Percentiles rank a stretch among this genome's conserved stretches.
Conservation (phyloP, 1,140 invertebrate species). For the Lepidurus apus region DNA sequence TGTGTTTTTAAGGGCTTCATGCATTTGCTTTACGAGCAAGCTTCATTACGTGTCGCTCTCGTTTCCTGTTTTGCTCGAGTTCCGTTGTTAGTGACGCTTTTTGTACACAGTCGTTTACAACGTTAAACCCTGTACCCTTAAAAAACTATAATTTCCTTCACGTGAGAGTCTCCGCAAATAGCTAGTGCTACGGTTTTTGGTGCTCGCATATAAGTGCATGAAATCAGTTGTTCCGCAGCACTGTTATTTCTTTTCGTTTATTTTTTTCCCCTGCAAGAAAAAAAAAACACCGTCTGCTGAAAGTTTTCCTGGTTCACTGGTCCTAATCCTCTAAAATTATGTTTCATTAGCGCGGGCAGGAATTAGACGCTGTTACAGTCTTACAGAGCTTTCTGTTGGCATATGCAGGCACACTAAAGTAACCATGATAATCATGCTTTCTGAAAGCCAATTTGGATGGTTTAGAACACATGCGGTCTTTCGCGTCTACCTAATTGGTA, state of each 20-base stretch:
- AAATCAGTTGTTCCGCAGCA: conserved; percentile 2
- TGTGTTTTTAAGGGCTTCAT: conserved; percentile 1
- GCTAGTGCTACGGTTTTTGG: background rate
- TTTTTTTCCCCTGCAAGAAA: background rate
- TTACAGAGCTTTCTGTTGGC: background rate
- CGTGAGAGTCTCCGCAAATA: conserved; percentile 7
- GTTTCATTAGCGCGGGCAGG: conserved; percentile 4
- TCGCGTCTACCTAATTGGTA: conserved; percentile 11
- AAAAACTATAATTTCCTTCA: conserved; percentile 11
- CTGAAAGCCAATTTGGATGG: background rate
- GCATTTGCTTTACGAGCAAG: conserved; percentile 21
- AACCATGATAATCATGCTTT: conserved; percentile 11
- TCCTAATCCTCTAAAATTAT: conserved; percentile 11
- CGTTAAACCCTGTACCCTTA: conserved; percentile 5
- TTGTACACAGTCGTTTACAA: conserved; percentile 15
- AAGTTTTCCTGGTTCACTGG: conserved; percentile 7
- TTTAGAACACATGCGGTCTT: conserved; percentile 15
- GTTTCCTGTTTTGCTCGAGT: conserved; percentile 12
- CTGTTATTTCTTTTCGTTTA: background rate
- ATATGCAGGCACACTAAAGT: background rate
- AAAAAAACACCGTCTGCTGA: background rate
- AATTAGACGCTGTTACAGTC: background rate
- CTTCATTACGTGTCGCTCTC: conserved; percentile 21
- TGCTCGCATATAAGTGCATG: background rate
- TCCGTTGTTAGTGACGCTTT: conserved; percentile 4